Base-by-base conservation (phyloP, 2,113 vertebrate genomes). In the Oreochromis spilurus region DNA sequence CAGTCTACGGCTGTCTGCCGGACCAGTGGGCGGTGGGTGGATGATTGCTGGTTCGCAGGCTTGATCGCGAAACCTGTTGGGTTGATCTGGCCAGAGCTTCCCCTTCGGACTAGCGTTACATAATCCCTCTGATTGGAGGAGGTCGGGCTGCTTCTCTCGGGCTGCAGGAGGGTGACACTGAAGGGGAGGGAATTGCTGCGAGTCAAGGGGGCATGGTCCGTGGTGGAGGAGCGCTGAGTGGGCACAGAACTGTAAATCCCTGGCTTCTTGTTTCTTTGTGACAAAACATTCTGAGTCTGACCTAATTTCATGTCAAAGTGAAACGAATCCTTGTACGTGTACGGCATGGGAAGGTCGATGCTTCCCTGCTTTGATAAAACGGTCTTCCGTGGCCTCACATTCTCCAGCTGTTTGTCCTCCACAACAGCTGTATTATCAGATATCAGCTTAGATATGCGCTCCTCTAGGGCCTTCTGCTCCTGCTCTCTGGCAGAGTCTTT, bases 301-400 rank as follows among this genome's bases (percentile, higher is more conserved):
- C 91, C 96, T 2, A 90, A 94, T 81, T 93, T 97, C 91, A 99
- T 97, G 87, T 99, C 98, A 83, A 99, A 99, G 92, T 99, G 99
- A 88, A 99, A 99, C 6, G 99, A 99, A 93, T 99, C 98, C 88
- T 99, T 98, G 91, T 98, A 99, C 0, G 97, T 99, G 58, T 99
- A 99, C 1, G 98, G 98, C 98, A 97, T 96, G 6, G 98, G 98
- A 72, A 99, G 97, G 91, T 99, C 98, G 3, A 99, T 98, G 92
- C 99, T 99, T 5, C 98, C 99, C 93, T 99, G 98, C 77, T 99
- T 98, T 19, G 97, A 98, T 65, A 99, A 91, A 80, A 97, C 93
- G 0, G 97, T 99, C 95, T 99, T 99, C 80, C 99, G 96, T 17
- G 99, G 98, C 55, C 98, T 96, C 7, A 99, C 98, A 0, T 97